Evolutionary conservation across 2,888 invertebrate genomes (phyloP).

Genomic region (Volucella zonaria): DNA sequence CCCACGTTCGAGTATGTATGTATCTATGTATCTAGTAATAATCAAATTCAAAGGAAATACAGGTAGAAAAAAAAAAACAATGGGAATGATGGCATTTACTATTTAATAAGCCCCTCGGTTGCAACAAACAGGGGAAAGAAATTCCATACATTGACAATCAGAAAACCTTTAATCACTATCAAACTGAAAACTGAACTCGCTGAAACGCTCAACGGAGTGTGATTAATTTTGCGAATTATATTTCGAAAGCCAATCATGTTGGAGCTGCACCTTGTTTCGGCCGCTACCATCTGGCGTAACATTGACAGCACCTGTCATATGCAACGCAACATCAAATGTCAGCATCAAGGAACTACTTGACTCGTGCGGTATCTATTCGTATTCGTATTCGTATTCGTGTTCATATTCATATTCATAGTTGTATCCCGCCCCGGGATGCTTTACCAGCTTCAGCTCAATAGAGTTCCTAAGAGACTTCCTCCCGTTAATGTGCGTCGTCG

Average conservation of each 20-base stretch:
- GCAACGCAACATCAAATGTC: constrained; percentile 59
- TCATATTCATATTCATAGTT: not conserved
- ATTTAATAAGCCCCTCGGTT: constrained; percentile 12
- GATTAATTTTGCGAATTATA: constrained; percentile 49
- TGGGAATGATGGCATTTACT: constrained; percentile 35
- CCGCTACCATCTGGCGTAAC: constrained; percentile 53
- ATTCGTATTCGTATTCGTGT: not conserved
- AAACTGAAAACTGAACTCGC: constrained; percentile 34
- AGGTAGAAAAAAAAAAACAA: constrained; percentile 10
- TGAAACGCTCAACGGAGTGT: constrained; percentile 24
- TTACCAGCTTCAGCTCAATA: constrained; percentile 26
- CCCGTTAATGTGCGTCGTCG: constrained; percentile 54
- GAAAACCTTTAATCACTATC: constrained; percentile 39
- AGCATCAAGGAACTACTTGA: constrained; percentile 42
- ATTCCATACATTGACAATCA: constrained; percentile 20
- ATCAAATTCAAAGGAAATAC: no score
- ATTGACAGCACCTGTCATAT: constrained; percentile 71
- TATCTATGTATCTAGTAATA: no score
- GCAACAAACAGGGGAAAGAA: not conserved
- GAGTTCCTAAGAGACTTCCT: constrained; percentile 52
- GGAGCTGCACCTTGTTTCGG: constrained; percentile 59
- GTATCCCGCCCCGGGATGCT: constrained; percentile 20
- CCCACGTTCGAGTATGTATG: no score
- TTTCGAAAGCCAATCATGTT: constrained; percentile 58
- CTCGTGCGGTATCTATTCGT: constrained; percentile 41